A percentile compares a stretch with the other conserved stretches of the same genome.
phyloP scores from a whole-genome alignment of 2,797 vertebrate genomes.

The Ptychobarbus kaznakovi region DNA sequence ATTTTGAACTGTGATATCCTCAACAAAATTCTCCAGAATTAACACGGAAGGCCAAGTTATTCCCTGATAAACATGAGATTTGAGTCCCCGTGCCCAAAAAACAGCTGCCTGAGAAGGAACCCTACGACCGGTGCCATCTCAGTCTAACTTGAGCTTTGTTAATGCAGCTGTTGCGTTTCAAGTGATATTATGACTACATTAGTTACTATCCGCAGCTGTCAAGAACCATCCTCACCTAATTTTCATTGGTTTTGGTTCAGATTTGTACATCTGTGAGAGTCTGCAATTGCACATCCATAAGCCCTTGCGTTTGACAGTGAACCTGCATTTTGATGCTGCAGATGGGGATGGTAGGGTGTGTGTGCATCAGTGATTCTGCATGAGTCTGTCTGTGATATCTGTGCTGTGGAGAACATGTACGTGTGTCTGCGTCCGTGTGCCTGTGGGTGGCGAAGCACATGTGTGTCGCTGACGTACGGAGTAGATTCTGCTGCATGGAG shows the following conservation, averaged over 20 bases:
- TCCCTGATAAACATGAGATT: conserved; percentile 6
- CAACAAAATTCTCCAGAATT: conserved; percentile 12
- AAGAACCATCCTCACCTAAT: conserved; percentile 26
- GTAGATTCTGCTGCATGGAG: conserved; percentile 94
- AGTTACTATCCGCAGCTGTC: conserved; percentile 7
- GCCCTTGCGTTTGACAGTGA: conserved; percentile 27
- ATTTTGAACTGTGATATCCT: background rate
- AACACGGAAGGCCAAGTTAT: background rate
- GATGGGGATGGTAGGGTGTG: conserved; percentile 46
- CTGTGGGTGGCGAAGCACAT: conserved; percentile 19
- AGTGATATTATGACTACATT: conserved; percentile 11
- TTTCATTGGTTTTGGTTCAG: conserved; percentile 13
- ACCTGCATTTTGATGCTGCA: conserved; percentile 44
- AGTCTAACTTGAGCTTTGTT: conserved; percentile 4
- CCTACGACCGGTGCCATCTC: background rate
- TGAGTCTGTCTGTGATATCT: background rate
- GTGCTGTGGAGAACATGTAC: conserved; percentile 24
- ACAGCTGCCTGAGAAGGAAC: conserved; percentile 13
- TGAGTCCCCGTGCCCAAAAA: background rate
- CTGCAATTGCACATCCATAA: conserved; percentile 37
- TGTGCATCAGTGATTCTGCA: conserved; percentile 30
- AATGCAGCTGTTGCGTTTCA: conserved; percentile 27
- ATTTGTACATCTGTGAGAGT: conserved; percentile 25
- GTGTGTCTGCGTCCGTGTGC: conserved; percentile 22
- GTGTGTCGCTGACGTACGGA: conserved; percentile 85